Evolutionary conservation across 2,113 vertebrate species (phyloP), one percentile per base, ranked within the genome.

Genomic region (Phalacrocorax pelagicus): DNA sequence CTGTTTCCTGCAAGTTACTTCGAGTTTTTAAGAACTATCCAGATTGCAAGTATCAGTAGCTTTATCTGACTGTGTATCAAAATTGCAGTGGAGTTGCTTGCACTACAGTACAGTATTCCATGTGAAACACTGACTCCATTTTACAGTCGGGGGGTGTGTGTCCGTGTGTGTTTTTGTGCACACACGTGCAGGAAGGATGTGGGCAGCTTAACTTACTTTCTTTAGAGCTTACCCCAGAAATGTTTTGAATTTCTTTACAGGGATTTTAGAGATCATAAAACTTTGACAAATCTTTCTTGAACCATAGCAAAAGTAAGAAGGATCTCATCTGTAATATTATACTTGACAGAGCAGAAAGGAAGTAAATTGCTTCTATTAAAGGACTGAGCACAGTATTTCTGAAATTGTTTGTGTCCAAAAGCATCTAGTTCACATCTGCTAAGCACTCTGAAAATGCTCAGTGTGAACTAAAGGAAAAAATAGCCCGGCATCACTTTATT

Each of bases 131-230:
- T 24, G 44, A 75, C 61, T 44, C 15, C 0, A 0, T 69, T 57
- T 71, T 7, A 6, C 22, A 16, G 0, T 30, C 9, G 46, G 6
- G 20, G 12, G 15, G 8, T 5, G 10, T n/a, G 13, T 36, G 15
- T n/a, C 20, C 22, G 32, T 32, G 5, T 15, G 15, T 5, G 12
- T 11, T 24, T 38, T 58, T 62, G 16, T 30, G 15, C 21, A 13
- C 2, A 0, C 15, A 3, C 16, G 24, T 30, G 15, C 55, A 32
- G 24, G 16, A 61, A 90, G 29, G 26, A 42, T 26, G 18, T 29
- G 3, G 34, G 26, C 15, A 88, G 23, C 18, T 81, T 63, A 23
- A 5, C 12, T 80, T 91, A 20, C 7, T 70, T 70, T 67, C 63
- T 74, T n/a, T n/a, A 78, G 17, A 65, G 13, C 3, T 78, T 49